Evolutionary conservation across 2,113 vertebrate genomes (phyloP).

Genomic region (Malurus melanocephalus): DNA sequence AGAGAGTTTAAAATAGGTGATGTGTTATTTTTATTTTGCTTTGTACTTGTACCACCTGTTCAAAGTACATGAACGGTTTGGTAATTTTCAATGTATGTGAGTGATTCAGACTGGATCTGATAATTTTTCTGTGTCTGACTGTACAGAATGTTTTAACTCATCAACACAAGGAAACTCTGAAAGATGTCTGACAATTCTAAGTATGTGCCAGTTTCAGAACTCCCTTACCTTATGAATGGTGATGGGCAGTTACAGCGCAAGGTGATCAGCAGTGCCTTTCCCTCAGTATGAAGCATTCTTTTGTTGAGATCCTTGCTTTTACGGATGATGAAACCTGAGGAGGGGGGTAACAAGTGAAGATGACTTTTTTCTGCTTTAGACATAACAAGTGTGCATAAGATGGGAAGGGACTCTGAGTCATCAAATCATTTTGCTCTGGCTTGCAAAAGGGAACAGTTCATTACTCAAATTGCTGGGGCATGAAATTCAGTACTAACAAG

Average conservation of each 20-base stretch:
- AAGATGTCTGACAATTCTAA: background rate
- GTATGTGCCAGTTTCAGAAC: background rate
- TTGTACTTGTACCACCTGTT: background rate
- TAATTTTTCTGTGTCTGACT: background rate
- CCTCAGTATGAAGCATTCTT: background rate
- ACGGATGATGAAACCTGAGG: background rate
- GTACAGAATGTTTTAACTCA: background rate
- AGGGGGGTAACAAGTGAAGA: background rate
- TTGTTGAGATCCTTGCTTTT: background rate
- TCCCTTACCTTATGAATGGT: background rate
- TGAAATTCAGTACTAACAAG: background rate
- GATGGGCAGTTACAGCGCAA: background rate
- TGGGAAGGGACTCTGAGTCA: background rate
- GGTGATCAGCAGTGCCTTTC: background rate
- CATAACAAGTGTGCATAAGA: background rate
- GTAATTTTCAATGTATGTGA: background rate
- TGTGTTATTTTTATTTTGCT: background rate
- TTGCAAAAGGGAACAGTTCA: conserved; percentile 3
- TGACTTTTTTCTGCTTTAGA: background rate
- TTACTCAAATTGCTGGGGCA: background rate
- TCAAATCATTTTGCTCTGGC: background rate
- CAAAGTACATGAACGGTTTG: background rate
- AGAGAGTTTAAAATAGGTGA: background rate
- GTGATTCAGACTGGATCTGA: background rate
- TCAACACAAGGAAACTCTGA: background rate